Conservation (phyloP, 2,797 vertebrate genomes). For the Denticeps clupeoides region DNA sequence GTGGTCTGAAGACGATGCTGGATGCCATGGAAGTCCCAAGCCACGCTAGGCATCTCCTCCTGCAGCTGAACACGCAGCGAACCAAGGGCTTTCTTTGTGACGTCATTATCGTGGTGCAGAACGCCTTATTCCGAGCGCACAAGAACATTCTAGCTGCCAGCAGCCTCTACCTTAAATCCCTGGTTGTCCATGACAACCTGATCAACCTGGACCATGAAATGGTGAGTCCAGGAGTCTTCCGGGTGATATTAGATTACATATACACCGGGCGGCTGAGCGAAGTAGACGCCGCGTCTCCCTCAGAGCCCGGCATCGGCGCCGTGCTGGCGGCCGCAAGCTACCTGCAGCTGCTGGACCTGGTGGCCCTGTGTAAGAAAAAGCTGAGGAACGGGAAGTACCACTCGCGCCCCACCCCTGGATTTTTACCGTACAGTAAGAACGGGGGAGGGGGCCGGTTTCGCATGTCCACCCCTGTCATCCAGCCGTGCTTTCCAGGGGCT, state of each 20-base stretch:
- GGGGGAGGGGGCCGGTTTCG: slow-evolving; percentile 67
- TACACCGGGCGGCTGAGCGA: slow-evolving; percentile 91
- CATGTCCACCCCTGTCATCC: slow-evolving; percentile 85
- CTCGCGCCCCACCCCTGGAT: slow-evolving; percentile 55
- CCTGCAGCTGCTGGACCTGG: slow-evolving; percentile 92
- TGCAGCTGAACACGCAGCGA: slow-evolving; percentile 97
- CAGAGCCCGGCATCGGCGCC: slow-evolving; percentile 82
- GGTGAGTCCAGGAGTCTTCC: slow-evolving; percentile 96
- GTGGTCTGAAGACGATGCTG: slow-evolving; percentile 90
- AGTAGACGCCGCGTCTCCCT: slow-evolving; percentile 66
- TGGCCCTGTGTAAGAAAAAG: slow-evolving; percentile 95
- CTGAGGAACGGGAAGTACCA: slow-evolving; percentile 87
- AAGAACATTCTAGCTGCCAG: slow-evolving; percentile 99
- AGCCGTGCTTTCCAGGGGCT: slow-evolving; percentile 72
- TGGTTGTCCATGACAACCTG: slow-evolving; percentile 98
- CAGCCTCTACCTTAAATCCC: slow-evolving; percentile 97
- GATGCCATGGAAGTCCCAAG: slow-evolving; percentile 95
- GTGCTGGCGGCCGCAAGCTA: slow-evolving; percentile 95
- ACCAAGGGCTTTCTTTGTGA: slow-evolving; percentile 98
- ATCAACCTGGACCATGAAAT: slow-evolving; percentile 99
- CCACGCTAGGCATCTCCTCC: slow-evolving; percentile 96
- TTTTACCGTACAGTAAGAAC: slow-evolving; percentile 64
- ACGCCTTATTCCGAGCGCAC: slow-evolving; percentile 96
- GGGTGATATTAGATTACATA: slow-evolving; percentile 97
- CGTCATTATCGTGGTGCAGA: slow-evolving; percentile 99